Evolutionary conservation across 2,113 vertebrate species (phyloP).

Genomic region (Nothocercus nigrocapillus): DNA sequence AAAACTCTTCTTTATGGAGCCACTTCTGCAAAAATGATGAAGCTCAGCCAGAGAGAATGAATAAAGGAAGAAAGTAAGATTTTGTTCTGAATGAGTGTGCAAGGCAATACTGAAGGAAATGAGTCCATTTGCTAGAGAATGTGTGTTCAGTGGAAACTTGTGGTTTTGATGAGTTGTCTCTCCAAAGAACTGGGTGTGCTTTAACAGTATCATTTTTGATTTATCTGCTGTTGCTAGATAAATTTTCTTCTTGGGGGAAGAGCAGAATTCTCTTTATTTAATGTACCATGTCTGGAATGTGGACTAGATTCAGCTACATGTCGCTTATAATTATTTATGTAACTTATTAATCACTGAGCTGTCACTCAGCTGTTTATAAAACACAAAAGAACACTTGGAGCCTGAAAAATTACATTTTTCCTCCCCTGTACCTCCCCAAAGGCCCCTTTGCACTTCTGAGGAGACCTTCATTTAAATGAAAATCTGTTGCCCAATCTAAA

Average conservation of each 20-base stretch:
- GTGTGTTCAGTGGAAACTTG: conserved; percentile 28
- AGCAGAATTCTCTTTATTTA: conserved; percentile 72
- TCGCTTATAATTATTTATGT: conserved; percentile 74
- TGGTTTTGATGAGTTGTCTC: conserved; percentile 53
- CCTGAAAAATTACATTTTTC: conserved; percentile 74
- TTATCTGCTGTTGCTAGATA: conserved; percentile 70
- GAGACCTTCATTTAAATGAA: conserved; percentile 59
- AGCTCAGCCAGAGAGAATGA: neutral
- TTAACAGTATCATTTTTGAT: conserved; percentile 61
- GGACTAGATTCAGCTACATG: conserved; percentile 68
- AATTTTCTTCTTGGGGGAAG: conserved; percentile 54
- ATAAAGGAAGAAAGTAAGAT: conserved; percentile 4
- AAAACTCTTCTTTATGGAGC: neutral
- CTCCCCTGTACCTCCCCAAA: conserved; percentile 58
- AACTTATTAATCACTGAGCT: conserved; percentile 71
- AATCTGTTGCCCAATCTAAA: conserved; percentile 43
- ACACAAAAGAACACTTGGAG: conserved; percentile 71
- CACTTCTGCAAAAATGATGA: conserved; percentile 2
- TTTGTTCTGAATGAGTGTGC: neutral
- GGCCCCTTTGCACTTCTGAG: conserved; percentile 55
- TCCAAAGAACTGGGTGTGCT: conserved; percentile 36
- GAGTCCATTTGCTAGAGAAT: conserved; percentile 45
- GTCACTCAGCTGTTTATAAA: conserved; percentile 69
- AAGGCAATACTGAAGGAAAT: conserved; percentile 15
- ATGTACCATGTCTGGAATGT: conserved; percentile 74